Evolutionary conservation across 2,888 invertebrate genomes (phyloP), one percentile per base, ranked within the genome.

Genomic region (Stenodema calcarata): DNA sequence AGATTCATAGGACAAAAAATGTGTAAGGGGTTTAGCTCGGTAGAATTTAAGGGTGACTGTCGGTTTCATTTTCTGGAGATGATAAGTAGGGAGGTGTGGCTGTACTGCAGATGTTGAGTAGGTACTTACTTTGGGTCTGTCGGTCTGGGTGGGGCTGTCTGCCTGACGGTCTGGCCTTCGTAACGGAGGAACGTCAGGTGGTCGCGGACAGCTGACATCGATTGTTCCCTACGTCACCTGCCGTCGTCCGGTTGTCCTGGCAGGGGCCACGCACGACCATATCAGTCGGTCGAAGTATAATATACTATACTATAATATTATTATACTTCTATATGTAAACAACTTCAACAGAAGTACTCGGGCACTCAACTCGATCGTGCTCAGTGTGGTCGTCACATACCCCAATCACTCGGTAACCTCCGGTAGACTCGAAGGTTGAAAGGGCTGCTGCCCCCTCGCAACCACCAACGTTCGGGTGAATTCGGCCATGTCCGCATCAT

Each of bases 131-230:
- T 62, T 7, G 14, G 28, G 73, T 73, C 73, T 73, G 30, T 18
- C 73, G 35, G 35, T 73, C 73, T 30, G 73, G 73, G 73, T 28
- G 73, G 35, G 73, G 73, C 44, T 42, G 27, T 30, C 78, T 30
- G 42, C 78, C 30, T 75, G 78, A 42, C 47, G 78, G 42, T 42
- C 41, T 28, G 47, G 78, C 44, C 78, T 14, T n/a, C 44, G 76
- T n/a, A 76, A 76, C 42, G 44, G 44, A 41, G 73, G 14, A 3
- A 78, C 78, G 78, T 78, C 78, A 78, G 78, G 78, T 78, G 78
- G 78, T 78, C 42, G 78, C 44, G 44, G 18, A 78, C 78, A 78
- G 78, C 78, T 78, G 78, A 78, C 78, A 78, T 78, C 78, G 78
- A 78, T 78, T 44, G 44, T 73, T 28, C 35, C 73, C 3, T 14